Conservation (phyloP, 2,113 vertebrate species). For the Eptesicus fuscus region DNA sequence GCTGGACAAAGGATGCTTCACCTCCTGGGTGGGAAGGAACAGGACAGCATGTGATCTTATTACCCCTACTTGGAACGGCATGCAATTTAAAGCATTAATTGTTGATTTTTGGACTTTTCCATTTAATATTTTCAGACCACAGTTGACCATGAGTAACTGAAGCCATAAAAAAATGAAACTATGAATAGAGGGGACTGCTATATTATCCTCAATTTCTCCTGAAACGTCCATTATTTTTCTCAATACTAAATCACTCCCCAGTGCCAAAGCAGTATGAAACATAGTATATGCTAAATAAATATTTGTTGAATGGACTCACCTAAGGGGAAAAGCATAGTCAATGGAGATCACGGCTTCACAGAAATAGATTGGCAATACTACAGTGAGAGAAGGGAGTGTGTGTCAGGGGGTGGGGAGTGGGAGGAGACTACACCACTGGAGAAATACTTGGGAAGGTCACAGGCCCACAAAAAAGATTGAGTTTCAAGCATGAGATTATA, state of each 20-base stretch:
- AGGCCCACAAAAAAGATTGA: background rate
- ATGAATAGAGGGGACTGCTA: background rate
- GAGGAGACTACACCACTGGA: background rate
- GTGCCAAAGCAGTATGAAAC: background rate
- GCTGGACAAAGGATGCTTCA: too few relatives aligned
- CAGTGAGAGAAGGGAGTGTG: background rate
- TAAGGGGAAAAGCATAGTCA: background rate
- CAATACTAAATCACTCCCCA: background rate
- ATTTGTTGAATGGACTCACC: background rate
- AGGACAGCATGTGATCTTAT: background rate
- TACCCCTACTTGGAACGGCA: background rate
- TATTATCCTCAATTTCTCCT: background rate
- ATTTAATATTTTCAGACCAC: background rate
- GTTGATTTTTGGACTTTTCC: background rate
- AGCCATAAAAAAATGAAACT: background rate
- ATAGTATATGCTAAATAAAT: background rate
- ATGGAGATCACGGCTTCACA: background rate
- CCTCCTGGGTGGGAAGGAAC: background rate
- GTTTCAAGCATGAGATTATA: background rate
- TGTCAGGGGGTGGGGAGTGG: rapidly evolving
- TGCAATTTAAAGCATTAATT: background rate
- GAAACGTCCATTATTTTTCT: background rate
- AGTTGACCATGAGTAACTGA: background rate
- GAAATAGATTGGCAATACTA: background rate
- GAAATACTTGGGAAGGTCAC: background rate